A percentile compares a stretch with the other conserved stretches of the same genome.
phyloP scores from a whole-genome alignment of 2,888 invertebrate genomes.

The Drosophila meridionalis region DNA sequence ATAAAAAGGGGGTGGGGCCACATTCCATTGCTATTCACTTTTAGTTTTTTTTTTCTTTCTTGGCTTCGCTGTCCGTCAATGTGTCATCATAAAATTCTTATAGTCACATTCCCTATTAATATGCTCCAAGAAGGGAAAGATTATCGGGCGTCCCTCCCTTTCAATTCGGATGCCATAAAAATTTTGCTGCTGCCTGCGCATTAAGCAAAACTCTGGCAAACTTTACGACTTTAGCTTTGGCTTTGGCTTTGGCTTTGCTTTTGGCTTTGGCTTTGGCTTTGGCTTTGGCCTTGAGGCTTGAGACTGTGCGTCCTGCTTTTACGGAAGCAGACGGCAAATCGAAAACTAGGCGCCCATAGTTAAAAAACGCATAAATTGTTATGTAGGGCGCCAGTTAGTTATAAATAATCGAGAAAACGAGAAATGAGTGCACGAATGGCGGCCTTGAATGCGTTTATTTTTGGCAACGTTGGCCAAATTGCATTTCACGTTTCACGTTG shows the following conservation, averaged over 20 bases:
- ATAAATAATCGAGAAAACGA: slow-evolving; percentile 61
- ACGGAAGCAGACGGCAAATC: slow-evolving; percentile 35
- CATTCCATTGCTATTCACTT: slow-evolving; percentile 2
- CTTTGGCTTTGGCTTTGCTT: slow-evolving; percentile 45
- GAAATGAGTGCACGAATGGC: slow-evolving; percentile 46
- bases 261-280: slow-evolving; percentile 50
- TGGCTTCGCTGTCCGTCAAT: slow-evolving; percentile 9
- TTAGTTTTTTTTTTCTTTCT: neutral
- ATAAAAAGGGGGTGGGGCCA: no score
- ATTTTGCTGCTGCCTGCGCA: slow-evolving; percentile 46
- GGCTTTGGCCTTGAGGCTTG: slow-evolving; percentile 38
- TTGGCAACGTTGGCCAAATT: slow-evolving; percentile 25
- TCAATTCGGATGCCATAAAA: slow-evolving; percentile 26
- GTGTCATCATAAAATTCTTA: slow-evolving; percentile 33
- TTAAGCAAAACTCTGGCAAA: slow-evolving; percentile 66
- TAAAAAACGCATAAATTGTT: slow-evolving; percentile 65
- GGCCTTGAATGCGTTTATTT: slow-evolving; percentile 69
- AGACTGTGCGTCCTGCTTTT: slow-evolving; percentile 7
- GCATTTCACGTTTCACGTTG: slow-evolving; percentile 36
- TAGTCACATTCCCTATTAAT: slow-evolving; percentile 10
- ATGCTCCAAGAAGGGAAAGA: neutral
- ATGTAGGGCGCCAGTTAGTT: slow-evolving; percentile 61
- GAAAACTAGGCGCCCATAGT: slow-evolving; percentile 53
- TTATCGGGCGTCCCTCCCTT: slow-evolving; percentile 1
- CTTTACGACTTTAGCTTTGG: slow-evolving; percentile 59